Evolutionary conservation across 2,888 invertebrate species (phyloP).

Genomic region (Cyrtodaria siliqua): DNA sequence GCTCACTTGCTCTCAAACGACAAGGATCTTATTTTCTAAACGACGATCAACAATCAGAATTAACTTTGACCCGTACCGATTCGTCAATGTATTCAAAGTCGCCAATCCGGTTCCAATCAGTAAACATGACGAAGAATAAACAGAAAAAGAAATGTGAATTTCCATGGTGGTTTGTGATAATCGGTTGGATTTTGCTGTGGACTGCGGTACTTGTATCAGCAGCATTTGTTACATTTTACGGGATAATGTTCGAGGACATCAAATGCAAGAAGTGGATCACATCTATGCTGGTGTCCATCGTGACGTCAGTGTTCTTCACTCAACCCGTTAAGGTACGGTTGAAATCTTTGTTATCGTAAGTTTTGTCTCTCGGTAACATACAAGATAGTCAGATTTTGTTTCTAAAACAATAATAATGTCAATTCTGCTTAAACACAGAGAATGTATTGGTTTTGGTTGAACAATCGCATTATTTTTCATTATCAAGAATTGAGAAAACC

Average conservation of each 20-base stretch:
- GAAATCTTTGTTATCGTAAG: no score
- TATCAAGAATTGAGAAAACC: no score
- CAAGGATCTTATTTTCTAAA: slow-evolving; percentile 63
- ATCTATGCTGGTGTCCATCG: slow-evolving; percentile 86
- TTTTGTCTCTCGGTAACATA: no score
- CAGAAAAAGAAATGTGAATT: slow-evolving; percentile 80
- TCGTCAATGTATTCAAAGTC: slow-evolving; percentile 56
- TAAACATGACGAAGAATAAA: slow-evolving; percentile 43
- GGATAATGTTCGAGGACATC: slow-evolving; percentile 86
- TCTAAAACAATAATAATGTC: no score
- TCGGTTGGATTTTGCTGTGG: slow-evolving; percentile 86
- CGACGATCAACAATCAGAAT: slow-evolving; percentile 56
- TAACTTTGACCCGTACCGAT: slow-evolving; percentile 64
- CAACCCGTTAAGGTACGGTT: slow-evolving; percentile 87
- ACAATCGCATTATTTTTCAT: no score
- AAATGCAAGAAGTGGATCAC: slow-evolving; percentile 87
- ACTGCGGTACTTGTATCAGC: slow-evolving; percentile 83
- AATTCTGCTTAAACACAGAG: no score
- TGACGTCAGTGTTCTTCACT: slow-evolving; percentile 86
- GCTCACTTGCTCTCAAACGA: slow-evolving; percentile 28
- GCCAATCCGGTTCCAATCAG: slow-evolving; percentile 2
- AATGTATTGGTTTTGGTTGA: no score
- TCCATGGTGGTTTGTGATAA: slow-evolving; percentile 84
- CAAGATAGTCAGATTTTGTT: no score
- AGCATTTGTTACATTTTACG: slow-evolving; percentile 86